These are phyloP conservation scores for Gymnocephalus cernua DNA, from an alignment of 2,113 vertebrate genomes.

Conservation along the genomic window DNA sequence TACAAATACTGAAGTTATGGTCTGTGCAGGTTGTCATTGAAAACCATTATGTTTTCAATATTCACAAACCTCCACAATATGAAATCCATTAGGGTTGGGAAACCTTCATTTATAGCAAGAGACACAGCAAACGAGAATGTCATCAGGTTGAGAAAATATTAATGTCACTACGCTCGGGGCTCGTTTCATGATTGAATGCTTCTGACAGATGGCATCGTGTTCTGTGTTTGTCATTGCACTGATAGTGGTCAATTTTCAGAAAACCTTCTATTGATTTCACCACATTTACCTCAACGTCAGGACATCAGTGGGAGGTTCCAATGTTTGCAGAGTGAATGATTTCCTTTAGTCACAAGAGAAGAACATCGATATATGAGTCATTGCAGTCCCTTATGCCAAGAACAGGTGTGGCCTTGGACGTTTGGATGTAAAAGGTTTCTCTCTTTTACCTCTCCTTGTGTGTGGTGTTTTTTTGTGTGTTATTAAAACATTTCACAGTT, in stretches of 20 bases:
- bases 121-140: conserved; percentile 3
- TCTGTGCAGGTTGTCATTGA: neutral
- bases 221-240: conserved; percentile 49
- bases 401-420: conserved; percentile 31
- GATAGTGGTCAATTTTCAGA: conserved; percentile 52
- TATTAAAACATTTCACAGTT: neutral
- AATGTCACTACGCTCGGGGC: conserved; percentile 15
- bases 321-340: conserved; percentile 59
- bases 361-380: conserved; percentile 55
- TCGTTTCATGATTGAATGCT: conserved; percentile 47
- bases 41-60: neutral
- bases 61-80: conserved; percentile 5
- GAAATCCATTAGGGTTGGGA: neutral
- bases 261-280: conserved; percentile 66
- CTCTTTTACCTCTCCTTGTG: neutral
- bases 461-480: neutral
- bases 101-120: conserved; percentile 6
- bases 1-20: neutral
- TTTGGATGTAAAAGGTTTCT: neutral
- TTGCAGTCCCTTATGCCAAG: conserved; percentile 15
- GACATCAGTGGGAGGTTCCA: conserved; percentile 36
- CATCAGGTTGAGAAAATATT: conserved; percentile 36
- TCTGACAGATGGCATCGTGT: conserved; percentile 50
- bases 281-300: conserved; percentile 55
- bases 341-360: conserved; percentile 41